Percentiles rank a stretch among this genome's conserved stretches.
Evolutionary conservation across 2,797 vertebrate genomes (phyloP).

Genomic region (Hemitrygon akajei): DNA sequence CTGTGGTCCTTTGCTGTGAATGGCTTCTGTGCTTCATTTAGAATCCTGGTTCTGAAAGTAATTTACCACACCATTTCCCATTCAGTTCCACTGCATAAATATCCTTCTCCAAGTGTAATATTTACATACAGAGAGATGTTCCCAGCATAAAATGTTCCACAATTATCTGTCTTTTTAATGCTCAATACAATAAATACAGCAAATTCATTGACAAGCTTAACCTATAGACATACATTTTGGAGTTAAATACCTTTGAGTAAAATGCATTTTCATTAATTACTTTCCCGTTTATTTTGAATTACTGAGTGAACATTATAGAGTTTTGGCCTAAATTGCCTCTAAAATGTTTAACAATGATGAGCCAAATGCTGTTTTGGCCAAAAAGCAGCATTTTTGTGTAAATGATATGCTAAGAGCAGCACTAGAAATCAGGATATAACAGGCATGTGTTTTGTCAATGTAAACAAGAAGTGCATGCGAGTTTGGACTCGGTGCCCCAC

Average conservation of each 20-base stretch:
- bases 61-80: constrained; percentile 25
- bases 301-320: no score
- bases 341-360: not conserved
- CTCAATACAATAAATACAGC: not conserved
- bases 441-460: not conserved
- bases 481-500: not conserved
- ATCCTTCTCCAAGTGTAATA: not conserved
- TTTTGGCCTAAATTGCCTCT: not conserved
- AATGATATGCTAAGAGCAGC: not conserved
- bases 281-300: not conserved
- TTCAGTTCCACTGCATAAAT: not conserved
- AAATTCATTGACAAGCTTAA: not conserved
- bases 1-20: not conserved
- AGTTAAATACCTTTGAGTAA: not conserved
- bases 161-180: not conserved
- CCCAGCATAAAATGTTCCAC: no score
- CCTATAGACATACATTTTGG: no score
- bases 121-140: constrained; percentile 18
- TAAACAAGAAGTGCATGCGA: not conserved
- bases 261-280: not conserved
- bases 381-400: not conserved
- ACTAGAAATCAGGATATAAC: not conserved
- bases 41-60: not conserved
- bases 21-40: not conserved
- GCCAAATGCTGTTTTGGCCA: not conserved